These are phyloP conservation scores for Centrocercus urophasianus DNA, from an alignment of 2,113 vertebrate genomes.

Conservation along the genomic window DNA sequence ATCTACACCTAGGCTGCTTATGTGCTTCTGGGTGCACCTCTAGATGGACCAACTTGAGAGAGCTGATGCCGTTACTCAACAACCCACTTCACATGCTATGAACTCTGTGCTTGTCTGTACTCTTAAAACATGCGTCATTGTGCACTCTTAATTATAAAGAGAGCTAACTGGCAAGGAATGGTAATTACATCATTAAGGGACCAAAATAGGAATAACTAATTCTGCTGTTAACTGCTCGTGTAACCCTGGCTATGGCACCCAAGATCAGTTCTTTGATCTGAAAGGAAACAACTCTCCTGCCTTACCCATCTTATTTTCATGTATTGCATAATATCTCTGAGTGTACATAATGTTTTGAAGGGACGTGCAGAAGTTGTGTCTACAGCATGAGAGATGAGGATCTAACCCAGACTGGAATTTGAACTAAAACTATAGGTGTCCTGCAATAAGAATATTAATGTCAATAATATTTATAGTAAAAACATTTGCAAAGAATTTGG, in stretches of 20 bases:
- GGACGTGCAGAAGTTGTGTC: neutral
- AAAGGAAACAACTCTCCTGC: neutral
- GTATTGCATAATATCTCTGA: neutral
- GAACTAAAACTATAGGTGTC: neutral
- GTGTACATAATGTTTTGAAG: neutral
- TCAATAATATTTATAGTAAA: neutral
- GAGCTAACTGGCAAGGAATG: conserved; percentile 57
- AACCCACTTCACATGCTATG: conserved; percentile 35
- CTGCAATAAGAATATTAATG: neutral
- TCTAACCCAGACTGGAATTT: neutral
- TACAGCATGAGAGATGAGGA: neutral
- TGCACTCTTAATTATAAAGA: conserved; percentile 45
- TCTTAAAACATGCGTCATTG: conserved; percentile 63
- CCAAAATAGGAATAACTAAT: conserved; percentile 53
- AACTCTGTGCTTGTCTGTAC: conserved; percentile 51
- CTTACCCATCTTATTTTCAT: neutral
- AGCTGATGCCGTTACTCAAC: conserved; percentile 39
- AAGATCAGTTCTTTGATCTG: neutral
- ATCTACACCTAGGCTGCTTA: neutral
- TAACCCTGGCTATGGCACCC: neutral
- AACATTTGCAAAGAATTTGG: neutral
- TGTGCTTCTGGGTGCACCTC: neutral
- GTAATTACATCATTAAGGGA: conserved; percentile 64
- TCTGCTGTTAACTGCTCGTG: conserved; percentile 46
- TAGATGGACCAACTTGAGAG: neutral